phyloP scores from a whole-genome alignment of 2,888 invertebrate species.

The Thelaira solivaga region DNA sequence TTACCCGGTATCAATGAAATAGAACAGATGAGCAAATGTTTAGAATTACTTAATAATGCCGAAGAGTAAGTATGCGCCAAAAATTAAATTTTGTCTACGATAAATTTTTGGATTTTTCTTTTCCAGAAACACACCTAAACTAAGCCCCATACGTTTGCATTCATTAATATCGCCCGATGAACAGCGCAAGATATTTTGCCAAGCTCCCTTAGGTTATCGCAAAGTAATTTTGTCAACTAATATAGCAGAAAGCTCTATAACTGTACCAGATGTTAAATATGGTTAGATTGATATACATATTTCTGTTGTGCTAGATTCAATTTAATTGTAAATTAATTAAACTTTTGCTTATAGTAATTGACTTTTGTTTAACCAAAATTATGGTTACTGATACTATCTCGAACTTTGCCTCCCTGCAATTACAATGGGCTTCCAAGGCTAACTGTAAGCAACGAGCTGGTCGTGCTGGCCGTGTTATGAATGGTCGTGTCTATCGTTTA shows the following conservation, averaged over 20 bases:
- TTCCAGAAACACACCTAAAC: conserved; percentile 62
- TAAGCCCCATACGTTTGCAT: conserved; percentile 79
- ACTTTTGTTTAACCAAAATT: conserved; percentile 94
- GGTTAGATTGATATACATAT: conserved; percentile 59
- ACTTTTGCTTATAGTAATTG: conserved; percentile 82
- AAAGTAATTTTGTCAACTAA: conserved; percentile 94
- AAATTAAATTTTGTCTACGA: neutral
- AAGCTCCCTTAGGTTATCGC: conserved; percentile 77
- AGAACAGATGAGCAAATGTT: conserved; percentile 81
- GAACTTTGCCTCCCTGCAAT: conserved; percentile 82
- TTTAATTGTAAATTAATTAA: neutral
- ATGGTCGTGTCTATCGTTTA: conserved; percentile 91
- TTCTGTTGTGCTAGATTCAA: neutral
- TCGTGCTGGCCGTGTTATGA: conserved; percentile 91
- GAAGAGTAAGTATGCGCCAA: conserved; percentile 56
- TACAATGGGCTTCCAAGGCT: conserved; percentile 92
- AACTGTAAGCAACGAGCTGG: conserved; percentile 94
- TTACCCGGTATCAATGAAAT: conserved; percentile 93
- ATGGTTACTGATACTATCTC: conserved; percentile 86
- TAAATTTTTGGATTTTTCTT: neutral
- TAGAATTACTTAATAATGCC: conserved; percentile 68
- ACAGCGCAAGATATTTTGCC: conserved; percentile 81
- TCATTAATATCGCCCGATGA: conserved; percentile 88
- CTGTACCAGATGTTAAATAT: conserved; percentile 91
- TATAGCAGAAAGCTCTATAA: conserved; percentile 94